These are phyloP conservation scores for Eupithecia inturbata DNA, from an alignment of 2,888 invertebrate species.

Conservation along the genomic window DNA sequence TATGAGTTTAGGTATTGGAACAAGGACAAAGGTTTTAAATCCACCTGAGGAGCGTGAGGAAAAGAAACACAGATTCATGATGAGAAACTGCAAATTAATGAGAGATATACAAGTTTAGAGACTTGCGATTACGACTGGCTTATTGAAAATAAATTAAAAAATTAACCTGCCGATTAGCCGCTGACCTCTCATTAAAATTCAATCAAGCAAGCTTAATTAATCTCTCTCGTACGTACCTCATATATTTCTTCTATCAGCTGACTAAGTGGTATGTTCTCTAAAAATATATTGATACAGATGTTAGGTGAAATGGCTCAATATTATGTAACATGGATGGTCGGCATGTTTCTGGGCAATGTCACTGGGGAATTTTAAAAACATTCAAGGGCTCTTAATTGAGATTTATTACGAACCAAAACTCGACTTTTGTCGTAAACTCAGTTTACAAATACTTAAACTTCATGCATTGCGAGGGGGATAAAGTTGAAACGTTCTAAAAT, in stretches of 20 bases:
- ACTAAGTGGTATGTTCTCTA: slow-evolving; percentile 42
- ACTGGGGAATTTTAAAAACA: slow-evolving; percentile 34
- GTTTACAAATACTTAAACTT: slow-evolving; percentile 12
- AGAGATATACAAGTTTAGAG: background rate
- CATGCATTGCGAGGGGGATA: slow-evolving; percentile 4
- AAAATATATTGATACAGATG: slow-evolving; percentile 48
- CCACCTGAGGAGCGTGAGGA: background rate
- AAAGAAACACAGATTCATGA: background rate
- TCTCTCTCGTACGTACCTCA: slow-evolving; percentile 13
- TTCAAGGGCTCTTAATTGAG: slow-evolving; percentile 17
- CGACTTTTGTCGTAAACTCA: slow-evolving; percentile 4
- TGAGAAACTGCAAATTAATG: background rate
- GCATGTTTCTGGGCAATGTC: slow-evolving; percentile 45
- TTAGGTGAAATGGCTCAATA: slow-evolving; percentile 24
- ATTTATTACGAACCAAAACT: slow-evolving; percentile 4
- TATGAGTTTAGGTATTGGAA: background rate
- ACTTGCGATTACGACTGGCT: too few species aligned
- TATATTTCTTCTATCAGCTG: background rate
- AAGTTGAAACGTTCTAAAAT: background rate
- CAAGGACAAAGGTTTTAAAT: background rate
- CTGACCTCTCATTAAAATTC: slow-evolving; percentile 48
- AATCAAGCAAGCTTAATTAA: slow-evolving; percentile 49
- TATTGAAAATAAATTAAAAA: slow-evolving; percentile 25
- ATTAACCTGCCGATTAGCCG: slow-evolving; percentile 33
- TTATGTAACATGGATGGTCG: slow-evolving; percentile 28